phyloP scores from a whole-genome alignment of 35 echinoderm and acorn worm genomes.

The Eucidaris tribuloides region DNA sequence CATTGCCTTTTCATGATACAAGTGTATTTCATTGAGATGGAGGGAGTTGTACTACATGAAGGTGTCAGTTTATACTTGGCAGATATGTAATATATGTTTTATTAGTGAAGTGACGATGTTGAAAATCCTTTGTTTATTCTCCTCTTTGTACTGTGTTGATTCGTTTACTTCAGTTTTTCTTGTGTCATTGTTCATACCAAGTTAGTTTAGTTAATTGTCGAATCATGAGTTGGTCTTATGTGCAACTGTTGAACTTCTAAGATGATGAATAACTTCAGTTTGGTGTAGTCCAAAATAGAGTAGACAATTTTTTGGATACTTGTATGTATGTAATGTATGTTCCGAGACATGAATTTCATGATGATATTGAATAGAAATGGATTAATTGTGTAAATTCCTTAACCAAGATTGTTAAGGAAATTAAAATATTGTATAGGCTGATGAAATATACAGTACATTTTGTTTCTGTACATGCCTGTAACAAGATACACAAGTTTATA shows the following conservation, averaged over 20 bases:
- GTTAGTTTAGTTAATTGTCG: constrained; percentile 30
- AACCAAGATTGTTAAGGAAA: not conserved
- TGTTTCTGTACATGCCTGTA: constrained; percentile 40
- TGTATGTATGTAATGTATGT: no score
- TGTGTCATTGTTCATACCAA: constrained; percentile 3
- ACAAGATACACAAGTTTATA: constrained; percentile 41
- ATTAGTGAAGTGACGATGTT: constrained; percentile 21
- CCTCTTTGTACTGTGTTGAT: not conserved
- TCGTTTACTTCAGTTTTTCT: no score
- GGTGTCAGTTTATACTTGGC: constrained; percentile 30
- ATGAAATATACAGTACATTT: constrained; percentile 35
- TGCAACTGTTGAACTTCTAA: constrained; percentile 15
- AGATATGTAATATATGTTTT: constrained; percentile 42
- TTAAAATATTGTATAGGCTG: constrained; percentile 31
- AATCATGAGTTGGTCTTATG: constrained; percentile 15
- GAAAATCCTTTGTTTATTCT: constrained; percentile 9
- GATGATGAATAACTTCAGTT: not conserved
- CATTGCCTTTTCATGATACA: constrained; percentile 36
- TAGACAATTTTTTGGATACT: not conserved
- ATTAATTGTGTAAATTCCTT: constrained; percentile 28
- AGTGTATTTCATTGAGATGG: constrained; percentile 23
- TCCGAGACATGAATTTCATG: constrained; percentile 24
- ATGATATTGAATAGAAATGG: not conserved
- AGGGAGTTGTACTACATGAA: constrained; percentile 4
- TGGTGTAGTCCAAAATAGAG: constrained; percentile 10